Base-by-base conservation (phyloP, 2,797 vertebrate species). In the Darevskia nairensis region DNA sequence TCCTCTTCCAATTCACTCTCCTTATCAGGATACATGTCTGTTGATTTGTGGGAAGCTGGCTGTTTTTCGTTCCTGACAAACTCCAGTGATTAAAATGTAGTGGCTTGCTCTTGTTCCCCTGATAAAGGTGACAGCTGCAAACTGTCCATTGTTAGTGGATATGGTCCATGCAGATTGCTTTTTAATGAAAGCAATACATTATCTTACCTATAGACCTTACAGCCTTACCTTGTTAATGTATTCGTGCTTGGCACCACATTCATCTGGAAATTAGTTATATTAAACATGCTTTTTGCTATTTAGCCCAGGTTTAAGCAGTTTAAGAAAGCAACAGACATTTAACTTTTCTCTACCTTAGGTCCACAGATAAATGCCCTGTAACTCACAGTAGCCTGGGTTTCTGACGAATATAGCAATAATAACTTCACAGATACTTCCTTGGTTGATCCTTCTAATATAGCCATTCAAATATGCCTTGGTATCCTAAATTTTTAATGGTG, bases 151-250 rank as follows among this genome's bases (percentile, higher is more conserved):
- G 97, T 95, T 97, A 97, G 97, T 97, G 96, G 97, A 97, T 97
- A 97, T 95, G 95, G 95, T 97, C 97, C 97, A 97, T 97, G 97
- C 97, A 98, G 97, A 98, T 97, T 97, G 97, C 96, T 97, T 97
- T 98, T 98, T 98, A 98, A 98, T 98, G 97, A 97, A 98, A 97
- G 97, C 97, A 96, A 97, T 97, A 96, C 96, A 97, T 97, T 97
- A 98, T 97, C 96, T 97, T 97, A 97, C 97, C 97, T 97, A 96
- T 95, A 97, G 96, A 97, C 96, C 96, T 95, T 90, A 93, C 96
- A 97, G 96, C 96, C 93, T 96, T 96, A 96, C 96, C 94, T 97
- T 97, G 96, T 96, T 97, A 97, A 97, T 97, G 96, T 95, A 97
- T 97, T 97, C 94, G 94, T 91, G 92, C 92, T 93, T 97, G 97